Percentiles rank a stretch among this genome's conserved stretches.
These are phyloP conservation scores for Drosophila oshimai DNA, from an alignment of 1,140 invertebrate genomes.

Conservation along the genomic window DNA sequence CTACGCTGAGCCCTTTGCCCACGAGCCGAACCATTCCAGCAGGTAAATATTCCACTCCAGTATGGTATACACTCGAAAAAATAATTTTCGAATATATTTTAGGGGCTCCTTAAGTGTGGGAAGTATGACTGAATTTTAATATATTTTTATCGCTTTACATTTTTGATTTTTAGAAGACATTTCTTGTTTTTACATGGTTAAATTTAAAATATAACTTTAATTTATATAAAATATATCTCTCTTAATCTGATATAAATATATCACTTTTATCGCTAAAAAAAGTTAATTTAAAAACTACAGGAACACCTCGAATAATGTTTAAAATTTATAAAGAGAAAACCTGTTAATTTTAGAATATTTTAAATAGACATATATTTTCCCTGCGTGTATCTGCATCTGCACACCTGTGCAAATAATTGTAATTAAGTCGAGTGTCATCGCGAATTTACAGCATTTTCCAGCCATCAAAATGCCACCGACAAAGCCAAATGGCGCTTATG, in stretches of 20 bases:
- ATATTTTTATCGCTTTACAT: not conserved
- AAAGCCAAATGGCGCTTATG: slow-evolving; percentile 19
- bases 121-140: too few species aligned
- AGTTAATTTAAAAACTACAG: too few species aligned
- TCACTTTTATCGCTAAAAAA: too few species aligned
- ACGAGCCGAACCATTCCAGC: slow-evolving; percentile 83
- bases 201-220: too few species aligned
- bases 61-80: not conserved
- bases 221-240: too few species aligned
- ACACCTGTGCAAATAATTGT: slow-evolving; percentile 29
- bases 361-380: not conserved
- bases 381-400: not conserved
- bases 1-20: slow-evolving; percentile 84
- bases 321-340: too few species aligned
- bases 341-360: too few species aligned
- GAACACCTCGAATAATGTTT: too few species aligned
- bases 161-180: too few species aligned
- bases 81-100: not conserved
- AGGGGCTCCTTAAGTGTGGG: too few species aligned
- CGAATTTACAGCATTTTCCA: slow-evolving; percentile 19
- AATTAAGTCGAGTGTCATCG: slow-evolving; percentile 44
- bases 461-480: slow-evolving; percentile 18
- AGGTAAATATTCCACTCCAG: slow-evolving; percentile 63
- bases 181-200: too few species aligned
- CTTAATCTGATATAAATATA: too few species aligned